Conservation (phyloP, 92 coral and sea anemone genomes). For the Porites rus region DNA sequence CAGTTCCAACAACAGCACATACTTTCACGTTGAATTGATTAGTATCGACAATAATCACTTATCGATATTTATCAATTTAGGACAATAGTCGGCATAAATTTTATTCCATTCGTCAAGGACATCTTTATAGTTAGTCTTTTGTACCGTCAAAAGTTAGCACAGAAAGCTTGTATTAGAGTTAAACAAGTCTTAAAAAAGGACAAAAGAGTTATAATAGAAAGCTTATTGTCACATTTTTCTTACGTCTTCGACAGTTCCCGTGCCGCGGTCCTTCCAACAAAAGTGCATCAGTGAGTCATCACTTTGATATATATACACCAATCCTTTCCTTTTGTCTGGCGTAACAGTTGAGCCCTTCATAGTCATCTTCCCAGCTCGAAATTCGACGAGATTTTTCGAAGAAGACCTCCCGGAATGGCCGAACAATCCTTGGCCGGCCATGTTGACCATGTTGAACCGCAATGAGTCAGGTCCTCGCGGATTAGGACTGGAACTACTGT, state of each 20-base stretch:
- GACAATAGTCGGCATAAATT: too few relatives aligned
- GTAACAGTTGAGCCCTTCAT: constrained; percentile 96
- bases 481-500: not conserved
- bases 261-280: constrained; percentile 96
- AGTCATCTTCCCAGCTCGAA: constrained; percentile 97
- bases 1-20: too few relatives aligned
- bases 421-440: constrained; percentile 87
- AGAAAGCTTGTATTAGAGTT: not conserved
- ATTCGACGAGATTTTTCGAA: constrained; percentile 95
- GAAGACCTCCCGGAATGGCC: constrained; percentile 84
- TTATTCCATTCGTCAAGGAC: too few relatives aligned
- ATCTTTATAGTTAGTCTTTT: too few relatives aligned
- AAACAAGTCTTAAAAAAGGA: not conserved
- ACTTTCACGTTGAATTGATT: too few relatives aligned
- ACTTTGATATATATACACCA: constrained; percentile 94
- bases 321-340: constrained; percentile 97
- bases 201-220: not conserved
- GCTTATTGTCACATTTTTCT: constrained; percentile 36
- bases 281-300: constrained; percentile 99
- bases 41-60: too few relatives aligned
- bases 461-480: constrained; percentile 32
- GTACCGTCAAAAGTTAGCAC: too few relatives aligned
- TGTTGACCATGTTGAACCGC: constrained; percentile 49
- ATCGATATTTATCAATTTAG: too few relatives aligned
- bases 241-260: constrained; percentile 95